Percentiles rank a stretch among this genome's conserved stretches.
Evolutionary conservation across 2,113 vertebrate species (phyloP).

Genomic region (Tragelaphus strepsiceros): DNA sequence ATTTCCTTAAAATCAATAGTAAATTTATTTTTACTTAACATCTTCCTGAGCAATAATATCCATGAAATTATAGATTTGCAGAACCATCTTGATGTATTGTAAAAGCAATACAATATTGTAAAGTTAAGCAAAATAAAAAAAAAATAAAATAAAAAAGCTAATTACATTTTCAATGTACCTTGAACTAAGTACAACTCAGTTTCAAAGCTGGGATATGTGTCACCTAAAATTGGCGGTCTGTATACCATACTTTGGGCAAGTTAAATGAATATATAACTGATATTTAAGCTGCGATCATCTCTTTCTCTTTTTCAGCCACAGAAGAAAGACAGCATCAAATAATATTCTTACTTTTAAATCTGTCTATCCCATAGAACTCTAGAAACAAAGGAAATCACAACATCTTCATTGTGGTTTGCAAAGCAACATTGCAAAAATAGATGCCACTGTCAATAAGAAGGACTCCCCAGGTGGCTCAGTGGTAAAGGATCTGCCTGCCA

Average conservation of each 20-base stretch:
- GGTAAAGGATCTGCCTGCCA: not conserved
- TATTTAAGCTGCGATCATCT: not conserved
- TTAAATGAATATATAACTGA: not conserved
- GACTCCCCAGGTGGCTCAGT: not conserved
- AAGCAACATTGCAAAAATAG: not conserved
- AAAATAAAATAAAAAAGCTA: not conserved
- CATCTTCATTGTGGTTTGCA: not conserved
- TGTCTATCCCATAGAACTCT: not conserved
- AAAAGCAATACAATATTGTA: too few relatives aligned
- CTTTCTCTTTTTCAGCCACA: not conserved
- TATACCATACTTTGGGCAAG: not conserved
- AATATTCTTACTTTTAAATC: not conserved
- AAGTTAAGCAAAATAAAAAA: too few relatives aligned
- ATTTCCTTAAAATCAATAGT: not conserved
- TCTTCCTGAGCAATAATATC: not conserved
- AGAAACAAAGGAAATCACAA: not conserved
- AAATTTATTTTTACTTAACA: conserved; percentile 1
- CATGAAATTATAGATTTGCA: not conserved
- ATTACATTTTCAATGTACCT: not conserved
- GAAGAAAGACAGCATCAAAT: not conserved
- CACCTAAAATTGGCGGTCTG: not conserved
- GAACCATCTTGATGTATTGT: too few relatives aligned
- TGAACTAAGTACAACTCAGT: not conserved
- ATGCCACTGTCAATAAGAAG: not conserved
- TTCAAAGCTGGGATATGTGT: not conserved